Evolutionary conservation across 2,888 invertebrate species (phyloP).

Genomic region (Acrobasis repandana): DNA sequence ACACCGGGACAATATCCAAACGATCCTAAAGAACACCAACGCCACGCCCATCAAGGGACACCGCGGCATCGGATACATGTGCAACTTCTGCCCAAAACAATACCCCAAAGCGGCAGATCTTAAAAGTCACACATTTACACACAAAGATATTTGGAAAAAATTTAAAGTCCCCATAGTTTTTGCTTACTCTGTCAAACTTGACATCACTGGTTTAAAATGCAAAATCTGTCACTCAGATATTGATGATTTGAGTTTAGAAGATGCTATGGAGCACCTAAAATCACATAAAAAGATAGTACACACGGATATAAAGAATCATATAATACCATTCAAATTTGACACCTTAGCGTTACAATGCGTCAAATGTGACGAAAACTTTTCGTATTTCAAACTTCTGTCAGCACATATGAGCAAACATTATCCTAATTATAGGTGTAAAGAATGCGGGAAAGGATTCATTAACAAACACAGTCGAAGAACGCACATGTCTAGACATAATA

Average conservation of each 20-base stretch:
- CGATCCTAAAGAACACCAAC: constrained; percentile 36
- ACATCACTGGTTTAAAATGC: constrained; percentile 57
- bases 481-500: constrained; percentile 41
- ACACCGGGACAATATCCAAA: constrained; percentile 26
- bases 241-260: constrained; percentile 39
- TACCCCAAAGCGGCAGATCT: constrained; percentile 35
- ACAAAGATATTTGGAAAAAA: constrained; percentile 28
- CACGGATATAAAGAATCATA: constrained; percentile 53
- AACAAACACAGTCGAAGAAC: constrained; percentile 39
- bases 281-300: constrained; percentile 46
- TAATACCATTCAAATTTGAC: constrained; percentile 62
- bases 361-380: constrained; percentile 49
- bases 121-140: constrained; percentile 41
- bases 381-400: constrained; percentile 51
- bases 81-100: constrained; percentile 39
- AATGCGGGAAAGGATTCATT: constrained; percentile 54
- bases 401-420: constrained; percentile 66
- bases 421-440: constrained; percentile 54
- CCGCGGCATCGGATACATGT: constrained; percentile 39
- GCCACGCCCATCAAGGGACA: constrained; percentile 43
- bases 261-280: constrained; percentile 46
- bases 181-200: constrained; percentile 50
- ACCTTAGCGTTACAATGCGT: constrained; percentile 45
- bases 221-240: constrained; percentile 44
- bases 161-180: constrained; percentile 36